These are phyloP conservation scores for Ceyx melanurus DNA, from an alignment of 2,113 vertebrate genomes.

Conservation along the genomic window DNA sequence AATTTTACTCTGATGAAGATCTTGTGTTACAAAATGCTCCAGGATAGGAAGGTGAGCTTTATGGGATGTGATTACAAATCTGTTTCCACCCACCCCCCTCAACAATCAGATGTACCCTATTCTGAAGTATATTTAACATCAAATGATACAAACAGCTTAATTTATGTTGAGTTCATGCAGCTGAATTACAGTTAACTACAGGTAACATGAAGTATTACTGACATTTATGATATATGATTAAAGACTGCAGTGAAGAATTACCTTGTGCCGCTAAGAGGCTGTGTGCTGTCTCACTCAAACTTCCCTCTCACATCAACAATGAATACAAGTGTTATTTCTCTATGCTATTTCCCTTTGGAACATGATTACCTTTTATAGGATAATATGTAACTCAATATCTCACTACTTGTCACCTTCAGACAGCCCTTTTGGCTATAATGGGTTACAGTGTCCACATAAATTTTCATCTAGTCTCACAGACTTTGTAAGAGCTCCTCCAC, in stretches of 20 bases:
- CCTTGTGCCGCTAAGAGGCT: not conserved
- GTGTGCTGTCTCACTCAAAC: not conserved
- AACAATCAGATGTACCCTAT: not conserved
- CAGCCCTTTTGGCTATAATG: too few relatives aligned
- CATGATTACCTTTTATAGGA: too few relatives aligned
- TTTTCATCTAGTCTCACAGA: too few relatives aligned
- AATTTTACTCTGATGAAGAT: not conserved
- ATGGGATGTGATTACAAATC: not conserved
- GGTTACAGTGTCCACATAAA: too few relatives aligned
- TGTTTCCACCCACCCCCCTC: not conserved
- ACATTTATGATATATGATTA: constrained; percentile 5
- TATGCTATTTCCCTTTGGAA: not conserved
- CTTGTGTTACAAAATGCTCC: not conserved
- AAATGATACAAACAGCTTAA: not conserved
- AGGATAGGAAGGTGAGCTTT: not conserved
- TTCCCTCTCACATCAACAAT: not conserved
- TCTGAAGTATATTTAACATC: not conserved
- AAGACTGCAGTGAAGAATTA: not conserved
- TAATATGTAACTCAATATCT: too few relatives aligned
- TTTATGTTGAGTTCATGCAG: not conserved
- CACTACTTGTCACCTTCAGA: too few relatives aligned
- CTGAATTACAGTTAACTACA: not conserved
- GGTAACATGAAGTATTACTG: constrained; percentile 7
- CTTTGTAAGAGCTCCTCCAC: too few relatives aligned
- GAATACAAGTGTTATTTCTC: not conserved